phyloP scores from a whole-genome alignment of 2,113 vertebrate genomes.

The Dasyornis broadbenti region DNA sequence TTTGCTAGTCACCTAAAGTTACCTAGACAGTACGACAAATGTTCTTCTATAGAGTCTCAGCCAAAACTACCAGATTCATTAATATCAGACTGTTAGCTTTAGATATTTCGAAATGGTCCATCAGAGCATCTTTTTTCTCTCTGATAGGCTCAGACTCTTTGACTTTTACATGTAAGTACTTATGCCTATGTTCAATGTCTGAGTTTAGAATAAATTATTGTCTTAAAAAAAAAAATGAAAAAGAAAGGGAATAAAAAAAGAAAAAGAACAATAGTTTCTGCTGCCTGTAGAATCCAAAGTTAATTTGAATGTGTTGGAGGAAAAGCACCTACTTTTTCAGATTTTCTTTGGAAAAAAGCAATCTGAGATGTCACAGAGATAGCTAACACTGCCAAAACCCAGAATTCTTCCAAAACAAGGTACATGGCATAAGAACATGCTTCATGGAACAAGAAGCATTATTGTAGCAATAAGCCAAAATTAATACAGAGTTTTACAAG shows the following conservation, averaged over 20 bases:
- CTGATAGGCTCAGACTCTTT: background rate
- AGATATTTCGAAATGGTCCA: background rate
- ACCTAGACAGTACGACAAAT: background rate
- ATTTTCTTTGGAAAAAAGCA: background rate
- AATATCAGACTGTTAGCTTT: background rate
- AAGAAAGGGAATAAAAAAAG: background rate
- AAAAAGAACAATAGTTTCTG: background rate
- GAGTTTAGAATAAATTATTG: background rate
- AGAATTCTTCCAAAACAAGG: background rate
- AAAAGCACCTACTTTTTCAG: background rate
- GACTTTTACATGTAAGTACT: background rate
- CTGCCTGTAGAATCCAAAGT: background rate
- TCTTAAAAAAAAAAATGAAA: fast-evolving
- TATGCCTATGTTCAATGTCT: background rate
- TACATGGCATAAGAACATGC: fast-evolving
- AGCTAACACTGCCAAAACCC: fast-evolving
- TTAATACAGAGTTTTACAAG: background rate
- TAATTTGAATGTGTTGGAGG: background rate
- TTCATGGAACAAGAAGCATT: background rate
- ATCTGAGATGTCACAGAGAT: background rate
- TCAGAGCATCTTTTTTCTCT: background rate
- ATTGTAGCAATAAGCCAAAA: background rate
- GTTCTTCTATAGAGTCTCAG: background rate
- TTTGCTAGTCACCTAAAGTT: background rate
- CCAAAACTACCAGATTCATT: background rate